Evolutionary conservation across 1,140 invertebrate genomes (phyloP).

Genomic region (Bactericera cockerelli): DNA sequence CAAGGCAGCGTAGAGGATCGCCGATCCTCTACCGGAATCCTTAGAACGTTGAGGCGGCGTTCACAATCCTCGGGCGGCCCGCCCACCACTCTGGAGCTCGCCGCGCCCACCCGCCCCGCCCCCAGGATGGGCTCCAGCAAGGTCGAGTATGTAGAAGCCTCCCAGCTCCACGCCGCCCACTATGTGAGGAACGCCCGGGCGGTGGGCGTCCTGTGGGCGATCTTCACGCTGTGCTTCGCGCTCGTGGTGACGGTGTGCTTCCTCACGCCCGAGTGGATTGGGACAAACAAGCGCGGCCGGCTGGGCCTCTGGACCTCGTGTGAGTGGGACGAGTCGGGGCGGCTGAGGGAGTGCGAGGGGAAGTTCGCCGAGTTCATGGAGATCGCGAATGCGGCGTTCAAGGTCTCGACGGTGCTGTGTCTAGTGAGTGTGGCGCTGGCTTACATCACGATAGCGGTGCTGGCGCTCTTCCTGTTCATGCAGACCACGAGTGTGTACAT

Average conservation of each 20-base stretch:
- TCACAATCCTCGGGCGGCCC: no score
- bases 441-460: slow-evolving; percentile 65
- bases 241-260: slow-evolving; percentile 91
- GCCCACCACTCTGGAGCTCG: no score
- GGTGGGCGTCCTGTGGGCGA: slow-evolving; percentile 90
- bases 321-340: slow-evolving; percentile 30
- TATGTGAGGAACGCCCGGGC: slow-evolving; percentile 92
- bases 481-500: slow-evolving; percentile 85
- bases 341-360: slow-evolving; percentile 58
- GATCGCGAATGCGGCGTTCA: slow-evolving; percentile 63
- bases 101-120: no score
- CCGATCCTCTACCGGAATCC: no score
- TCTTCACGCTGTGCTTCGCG: slow-evolving; percentile 90
- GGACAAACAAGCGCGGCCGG: slow-evolving; percentile 62
- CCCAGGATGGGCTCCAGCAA: slow-evolving; percentile 65
- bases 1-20: no score
- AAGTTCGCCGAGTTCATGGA: slow-evolving; percentile 66
- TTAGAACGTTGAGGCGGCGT: no score
- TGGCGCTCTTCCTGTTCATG: slow-evolving; percentile 88
- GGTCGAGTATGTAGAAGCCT: slow-evolving; percentile 77
- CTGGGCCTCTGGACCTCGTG: slow-evolving; percentile 85
- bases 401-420: slow-evolving; percentile 71
- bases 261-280: slow-evolving; percentile 90
- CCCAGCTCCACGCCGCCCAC: slow-evolving; percentile 76
- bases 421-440: slow-evolving; percentile 71